phyloP scores from a whole-genome alignment of 2,113 vertebrate genomes.

The Elephantulus edwardii region DNA sequence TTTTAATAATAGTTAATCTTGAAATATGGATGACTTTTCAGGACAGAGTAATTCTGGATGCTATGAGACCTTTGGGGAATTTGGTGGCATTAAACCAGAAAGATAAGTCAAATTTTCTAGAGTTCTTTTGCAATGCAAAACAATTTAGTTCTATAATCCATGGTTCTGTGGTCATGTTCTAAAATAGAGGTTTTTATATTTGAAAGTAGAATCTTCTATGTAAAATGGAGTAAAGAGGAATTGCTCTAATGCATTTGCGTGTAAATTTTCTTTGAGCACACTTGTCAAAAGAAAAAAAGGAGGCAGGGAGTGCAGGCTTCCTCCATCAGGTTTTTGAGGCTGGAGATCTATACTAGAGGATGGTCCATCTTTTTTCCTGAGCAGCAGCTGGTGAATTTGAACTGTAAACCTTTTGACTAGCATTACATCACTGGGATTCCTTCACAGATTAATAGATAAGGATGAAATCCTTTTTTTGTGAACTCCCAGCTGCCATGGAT shows the following conservation, averaged over 20 bases:
- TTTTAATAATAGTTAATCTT: constrained; percentile 16
- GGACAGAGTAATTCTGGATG: background rate
- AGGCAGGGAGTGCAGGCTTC: background rate
- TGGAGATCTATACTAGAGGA: too few relatives aligned
- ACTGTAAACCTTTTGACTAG: too few relatives aligned
- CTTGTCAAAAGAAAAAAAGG: background rate
- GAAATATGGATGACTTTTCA: background rate
- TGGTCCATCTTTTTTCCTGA: too few relatives aligned
- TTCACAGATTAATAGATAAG: background rate
- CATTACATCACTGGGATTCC: too few relatives aligned
- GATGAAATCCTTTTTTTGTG: background rate
- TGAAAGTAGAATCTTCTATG: constrained; percentile 11
- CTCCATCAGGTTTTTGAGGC: too few relatives aligned
- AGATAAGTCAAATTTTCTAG: background rate
- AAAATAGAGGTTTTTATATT: background rate
- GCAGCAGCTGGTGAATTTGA: too few relatives aligned
- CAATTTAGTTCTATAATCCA: background rate
- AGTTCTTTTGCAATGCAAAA: background rate
- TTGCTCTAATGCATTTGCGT: background rate
- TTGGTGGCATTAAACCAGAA: background rate
- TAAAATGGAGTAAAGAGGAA: constrained; percentile 40
- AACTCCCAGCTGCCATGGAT: background rate
- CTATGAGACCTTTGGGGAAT: background rate
- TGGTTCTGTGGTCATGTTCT: background rate
- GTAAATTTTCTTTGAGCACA: constrained; percentile 21